A percentile compares a stretch with the other conserved stretches of the same genome.
Evolutionary conservation across 1,140 invertebrate genomes (phyloP).

Genomic region (Drosophila athabasca): DNA sequence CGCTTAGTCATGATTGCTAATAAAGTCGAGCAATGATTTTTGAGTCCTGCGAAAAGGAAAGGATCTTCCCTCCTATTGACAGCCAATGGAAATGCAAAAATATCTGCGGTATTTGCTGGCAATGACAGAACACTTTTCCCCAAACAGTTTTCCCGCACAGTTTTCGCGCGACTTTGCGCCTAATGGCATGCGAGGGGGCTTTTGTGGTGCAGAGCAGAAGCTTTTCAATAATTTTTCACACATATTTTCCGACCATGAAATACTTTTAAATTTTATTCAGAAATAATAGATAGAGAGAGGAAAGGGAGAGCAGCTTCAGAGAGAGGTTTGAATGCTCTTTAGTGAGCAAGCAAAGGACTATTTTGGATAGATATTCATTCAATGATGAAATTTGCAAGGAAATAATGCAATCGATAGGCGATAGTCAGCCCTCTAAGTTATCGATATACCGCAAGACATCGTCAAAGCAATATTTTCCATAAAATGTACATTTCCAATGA

Average conservation of each 20-base stretch:
- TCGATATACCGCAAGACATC: no score
- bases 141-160: background rate
- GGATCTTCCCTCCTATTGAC: conserved; percentile 29
- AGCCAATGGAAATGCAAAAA: conserved; percentile 55
- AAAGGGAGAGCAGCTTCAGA: no score
- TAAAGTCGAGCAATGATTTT: conserved; percentile 49
- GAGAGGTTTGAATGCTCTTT: no score
- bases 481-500: no score
- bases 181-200: conserved; percentile 18
- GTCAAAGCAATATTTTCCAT: no score
- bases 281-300: no score
- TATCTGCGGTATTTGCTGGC: conserved; percentile 17
- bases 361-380: no score
- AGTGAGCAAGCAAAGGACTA: no score
- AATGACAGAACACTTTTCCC: conserved; percentile 65
- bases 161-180: conserved; percentile 8
- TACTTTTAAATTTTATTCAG: no score
- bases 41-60: background rate
- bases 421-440: no score
- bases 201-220: conserved; percentile 17
- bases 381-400: no score
- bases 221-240: conserved; percentile 19
- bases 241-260: conserved; percentile 12
- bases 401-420: no score
- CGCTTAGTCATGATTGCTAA: conserved; percentile 62